These are phyloP conservation scores for Austrofundulus limnaeus DNA, from an alignment of 2,113 vertebrate genomes.

Conservation along the genomic window DNA sequence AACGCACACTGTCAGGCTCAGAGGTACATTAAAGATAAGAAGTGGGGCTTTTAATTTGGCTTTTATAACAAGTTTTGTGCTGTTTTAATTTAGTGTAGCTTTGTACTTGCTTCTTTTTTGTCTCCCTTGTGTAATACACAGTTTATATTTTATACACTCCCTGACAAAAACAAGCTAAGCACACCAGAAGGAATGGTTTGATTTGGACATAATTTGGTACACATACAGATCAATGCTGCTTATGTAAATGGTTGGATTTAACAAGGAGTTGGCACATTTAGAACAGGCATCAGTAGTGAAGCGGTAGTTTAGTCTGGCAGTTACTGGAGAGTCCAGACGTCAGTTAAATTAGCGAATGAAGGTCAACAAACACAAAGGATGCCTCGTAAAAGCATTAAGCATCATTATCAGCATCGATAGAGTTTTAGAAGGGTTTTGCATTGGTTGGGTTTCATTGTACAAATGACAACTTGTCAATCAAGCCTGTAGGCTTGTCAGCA, in stretches of 20 bases:
- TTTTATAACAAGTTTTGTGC: conserved; percentile 61
- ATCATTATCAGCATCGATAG: not conserved
- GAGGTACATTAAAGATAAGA: conserved; percentile 65
- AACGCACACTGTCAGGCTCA: conserved; percentile 56
- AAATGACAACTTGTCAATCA: no score
- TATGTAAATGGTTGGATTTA: not conserved
- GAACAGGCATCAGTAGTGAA: not conserved
- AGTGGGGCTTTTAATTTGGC: conserved; percentile 67
- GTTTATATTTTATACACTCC: conserved; percentile 31
- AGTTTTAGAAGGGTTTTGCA: not conserved
- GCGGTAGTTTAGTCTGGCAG: not conserved
- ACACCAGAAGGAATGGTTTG: not conserved
- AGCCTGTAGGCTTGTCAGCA: no score
- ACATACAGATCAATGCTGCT: not conserved
- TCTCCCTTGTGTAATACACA: conserved; percentile 28
- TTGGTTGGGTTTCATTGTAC: not conserved
- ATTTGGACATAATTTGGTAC: not conserved
- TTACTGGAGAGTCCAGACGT: not conserved
- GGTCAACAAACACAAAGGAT: not conserved
- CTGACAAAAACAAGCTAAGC: not conserved
- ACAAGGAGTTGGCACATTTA: not conserved
- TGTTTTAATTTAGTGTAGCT: conserved; percentile 51
- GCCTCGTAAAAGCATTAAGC: not conserved
- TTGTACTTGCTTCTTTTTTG: conserved; percentile 39
- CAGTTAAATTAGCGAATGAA: not conserved